Base-by-base conservation (phyloP, 1,140 invertebrate genomes). In the Eubasilissa regina region DNA sequence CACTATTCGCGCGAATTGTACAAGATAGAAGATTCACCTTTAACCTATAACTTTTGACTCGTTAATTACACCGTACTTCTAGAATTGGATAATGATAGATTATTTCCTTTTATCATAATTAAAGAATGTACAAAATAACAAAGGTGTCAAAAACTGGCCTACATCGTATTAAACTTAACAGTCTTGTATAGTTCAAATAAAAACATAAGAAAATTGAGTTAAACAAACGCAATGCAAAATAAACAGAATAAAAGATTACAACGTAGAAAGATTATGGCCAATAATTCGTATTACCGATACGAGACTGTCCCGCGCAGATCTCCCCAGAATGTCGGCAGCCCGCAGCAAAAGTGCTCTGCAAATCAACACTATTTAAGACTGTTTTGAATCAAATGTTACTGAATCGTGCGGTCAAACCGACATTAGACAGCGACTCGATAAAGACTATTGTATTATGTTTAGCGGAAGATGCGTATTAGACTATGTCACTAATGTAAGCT, bases 121-220 rank as follows among this genome's bases (percentile, higher is more conserved):
- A 17, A 10, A 15, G 8, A 19, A 19, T 6, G 55, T 58, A 19
- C 55, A 15, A 58, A 58, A 58, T 58, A 10, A 15, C 11, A 62
- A 66, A 44, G 62, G 15, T 13, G n/a, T 17, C 44, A 48, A 70
- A 35, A 35, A 21, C 66, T 70, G 45, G 66, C 43, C 15, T 21
- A 70, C 45, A 17, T 21, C 17, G 19, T 11, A 51, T 48, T 70
- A 48, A 70, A 70, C 66, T 21, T 70, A 70, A 70, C 66, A 70
- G 66, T 70, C 66, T 70, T 70, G 45, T 21, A 45, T 51, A 48
- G 47, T 48, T 70, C 51, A 70, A 35, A 44, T 66, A 66, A 70
- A 70, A 70, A 11, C 13, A n/a, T 12, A 21, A 70, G 9, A 19
- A 48, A 47, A 35, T n/a, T 35, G 25, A 35, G 25, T 35, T 35